phyloP scores from a whole-genome alignment of 2,797 vertebrate species.

The Ficedula albicollis region DNA sequence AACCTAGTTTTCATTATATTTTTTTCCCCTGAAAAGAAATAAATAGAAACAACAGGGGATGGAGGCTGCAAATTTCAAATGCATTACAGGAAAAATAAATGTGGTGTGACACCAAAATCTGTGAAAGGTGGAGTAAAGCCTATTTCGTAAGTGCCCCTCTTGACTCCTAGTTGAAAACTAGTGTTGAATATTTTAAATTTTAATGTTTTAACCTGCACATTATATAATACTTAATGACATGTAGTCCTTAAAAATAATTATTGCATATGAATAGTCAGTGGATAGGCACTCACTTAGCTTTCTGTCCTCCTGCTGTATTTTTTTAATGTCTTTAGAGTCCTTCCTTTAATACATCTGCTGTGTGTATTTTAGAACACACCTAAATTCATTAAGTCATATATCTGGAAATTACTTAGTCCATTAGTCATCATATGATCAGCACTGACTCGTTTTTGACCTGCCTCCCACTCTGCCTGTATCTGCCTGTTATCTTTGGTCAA shows the following conservation, averaged over 20 bases:
- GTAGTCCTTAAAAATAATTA: neutral
- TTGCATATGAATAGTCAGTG: neutral
- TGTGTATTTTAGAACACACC: neutral
- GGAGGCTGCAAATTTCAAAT: neutral
- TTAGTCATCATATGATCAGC: conserved; percentile 18
- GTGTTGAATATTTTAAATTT: neutral
- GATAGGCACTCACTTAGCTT: neutral
- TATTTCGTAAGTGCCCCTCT: neutral
- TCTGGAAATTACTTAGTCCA: neutral
- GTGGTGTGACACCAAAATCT: neutral
- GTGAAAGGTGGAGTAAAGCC: neutral
- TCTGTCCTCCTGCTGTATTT: neutral
- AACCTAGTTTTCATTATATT: neutral
- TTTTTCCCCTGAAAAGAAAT: neutral
- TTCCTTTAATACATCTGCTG: neutral
- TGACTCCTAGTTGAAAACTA: neutral
- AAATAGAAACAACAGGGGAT: neutral
- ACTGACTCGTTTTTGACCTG: neutral
- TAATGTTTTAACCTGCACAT: neutral
- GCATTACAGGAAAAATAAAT: neutral
- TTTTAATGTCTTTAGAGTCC: neutral
- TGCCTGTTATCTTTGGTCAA: neutral
- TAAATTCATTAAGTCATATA: neutral
- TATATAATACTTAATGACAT: neutral
- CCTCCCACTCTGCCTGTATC: neutral